A percentile compares a stretch with the other conserved stretches of the same genome.
phyloP scores from a whole-genome alignment of 2,797 vertebrate genomes.

The Myotis vivesi region DNA sequence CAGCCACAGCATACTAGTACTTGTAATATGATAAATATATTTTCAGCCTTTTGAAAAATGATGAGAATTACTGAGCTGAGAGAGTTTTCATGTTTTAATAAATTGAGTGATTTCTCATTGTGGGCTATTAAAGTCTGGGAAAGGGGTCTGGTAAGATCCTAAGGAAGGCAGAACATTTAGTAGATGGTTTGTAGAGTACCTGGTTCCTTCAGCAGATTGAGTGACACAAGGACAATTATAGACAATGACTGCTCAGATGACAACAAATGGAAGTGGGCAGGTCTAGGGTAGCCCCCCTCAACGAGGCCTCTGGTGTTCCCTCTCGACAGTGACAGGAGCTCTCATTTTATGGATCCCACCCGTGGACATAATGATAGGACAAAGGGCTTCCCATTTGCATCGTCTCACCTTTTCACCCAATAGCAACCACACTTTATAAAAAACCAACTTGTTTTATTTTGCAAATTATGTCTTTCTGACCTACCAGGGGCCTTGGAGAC shows the following conservation, averaged over 20 bases:
- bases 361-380: neutral
- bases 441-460: slow-evolving; percentile 32
- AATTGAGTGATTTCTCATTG: neutral
- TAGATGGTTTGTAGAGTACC: neutral
- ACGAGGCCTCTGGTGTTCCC: neutral
- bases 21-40: neutral
- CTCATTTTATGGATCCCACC: neutral
- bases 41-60: slow-evolving; percentile 16
- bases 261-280: neutral
- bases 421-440: neutral
- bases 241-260: neutral
- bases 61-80: neutral
- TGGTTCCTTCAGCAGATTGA: neutral
- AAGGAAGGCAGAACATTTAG: neutral
- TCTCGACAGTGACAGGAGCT: neutral
- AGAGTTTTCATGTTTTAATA: neutral
- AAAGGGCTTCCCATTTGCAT: neutral
- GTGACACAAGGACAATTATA: neutral
- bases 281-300: neutral
- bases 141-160: neutral
- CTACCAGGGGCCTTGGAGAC: neutral
- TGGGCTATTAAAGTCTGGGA: neutral
- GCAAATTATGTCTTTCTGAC: neutral
- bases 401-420: neutral
- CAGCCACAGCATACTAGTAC: neutral